phyloP scores from a whole-genome alignment of 2,797 vertebrate species.

The Malacoctenus gilli region DNA sequence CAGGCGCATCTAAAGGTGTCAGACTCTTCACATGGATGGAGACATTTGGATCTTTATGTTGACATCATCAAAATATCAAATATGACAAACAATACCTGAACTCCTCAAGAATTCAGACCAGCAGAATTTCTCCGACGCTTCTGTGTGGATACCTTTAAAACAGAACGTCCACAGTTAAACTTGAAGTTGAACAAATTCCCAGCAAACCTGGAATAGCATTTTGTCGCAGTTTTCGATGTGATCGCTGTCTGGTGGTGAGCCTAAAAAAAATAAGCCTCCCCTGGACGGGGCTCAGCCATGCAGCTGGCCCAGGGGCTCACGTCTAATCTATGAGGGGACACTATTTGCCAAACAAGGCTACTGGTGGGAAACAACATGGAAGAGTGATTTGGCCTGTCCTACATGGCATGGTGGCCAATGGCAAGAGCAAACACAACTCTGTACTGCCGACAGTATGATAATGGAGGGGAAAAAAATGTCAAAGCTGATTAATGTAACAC shows the following conservation, averaged over 20 bases:
- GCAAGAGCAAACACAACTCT: conserved; percentile 59
- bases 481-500: conserved; percentile 62
- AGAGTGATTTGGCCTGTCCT: conserved; percentile 54
- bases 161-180: conserved; percentile 26
- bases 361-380: conserved; percentile 57
- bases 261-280: conserved; percentile 29
- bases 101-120: conserved; percentile 86
- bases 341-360: conserved; percentile 58
- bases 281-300: conserved; percentile 34
- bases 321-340: conserved; percentile 56
- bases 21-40: too few species aligned
- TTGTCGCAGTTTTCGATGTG: conserved; percentile 6
- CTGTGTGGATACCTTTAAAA: conserved; percentile 85
- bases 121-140: conserved; percentile 78
- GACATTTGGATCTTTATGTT: too few species aligned
- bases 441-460: conserved; percentile 51
- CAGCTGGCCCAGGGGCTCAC: conserved; percentile 29
- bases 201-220: conserved; percentile 4
- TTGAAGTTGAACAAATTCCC: neutral
- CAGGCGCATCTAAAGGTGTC: too few species aligned
- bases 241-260: conserved; percentile 30
- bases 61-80: too few species aligned
- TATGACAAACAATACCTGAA: too few species aligned
- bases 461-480: conserved; percentile 50
- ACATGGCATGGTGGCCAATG: conserved; percentile 50